Evolutionary conservation across 23 tunicate genomes (phyloP).

Genomic region (Phallusia fumigata): DNA sequence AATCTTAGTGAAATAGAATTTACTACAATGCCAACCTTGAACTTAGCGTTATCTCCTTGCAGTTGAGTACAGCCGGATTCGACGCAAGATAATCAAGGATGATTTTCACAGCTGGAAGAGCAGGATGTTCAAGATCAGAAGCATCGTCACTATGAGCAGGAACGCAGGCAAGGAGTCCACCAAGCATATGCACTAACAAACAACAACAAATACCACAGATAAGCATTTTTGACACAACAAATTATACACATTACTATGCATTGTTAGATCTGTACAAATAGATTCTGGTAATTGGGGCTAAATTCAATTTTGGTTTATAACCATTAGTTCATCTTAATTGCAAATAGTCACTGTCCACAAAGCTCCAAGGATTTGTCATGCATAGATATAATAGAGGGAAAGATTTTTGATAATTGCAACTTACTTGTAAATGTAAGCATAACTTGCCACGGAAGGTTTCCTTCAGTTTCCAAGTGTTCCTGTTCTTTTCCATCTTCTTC

Average conservation of each 20-base stretch:
- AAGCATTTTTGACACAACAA: neutral
- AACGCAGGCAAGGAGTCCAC: slow-evolving; percentile 73
- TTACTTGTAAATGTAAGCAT: slow-evolving; percentile 50
- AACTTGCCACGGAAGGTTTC: slow-evolving; percentile 35
- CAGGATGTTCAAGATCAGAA: slow-evolving; percentile 82
- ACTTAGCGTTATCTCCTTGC: slow-evolving; percentile 40
- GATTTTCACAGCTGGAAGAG: slow-evolving; percentile 76
- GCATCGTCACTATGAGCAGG: slow-evolving; percentile 85
- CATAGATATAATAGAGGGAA: too few relatives aligned
- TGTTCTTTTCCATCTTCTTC: neutral
- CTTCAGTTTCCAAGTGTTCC: neutral
- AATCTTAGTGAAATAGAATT: too few relatives aligned
- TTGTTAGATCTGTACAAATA: too few relatives aligned
- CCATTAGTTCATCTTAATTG: too few relatives aligned
- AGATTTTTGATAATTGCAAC: neutral
- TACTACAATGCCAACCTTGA: slow-evolving; percentile 40
- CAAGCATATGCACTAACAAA: slow-evolving; percentile 72
- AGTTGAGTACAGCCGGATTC: slow-evolving; percentile 50
- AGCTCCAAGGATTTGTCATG: too few relatives aligned
- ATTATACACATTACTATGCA: too few relatives aligned
- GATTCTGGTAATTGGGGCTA: too few relatives aligned
- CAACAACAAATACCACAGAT: neutral
- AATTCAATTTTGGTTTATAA: too few relatives aligned
- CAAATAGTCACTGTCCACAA: too few relatives aligned
- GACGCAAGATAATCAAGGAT: slow-evolving; percentile 76